These are phyloP conservation scores for Caenorhabditis sp. DNA, from an alignment of 2,888 invertebrate species.

Conservation along the genomic window DNA sequence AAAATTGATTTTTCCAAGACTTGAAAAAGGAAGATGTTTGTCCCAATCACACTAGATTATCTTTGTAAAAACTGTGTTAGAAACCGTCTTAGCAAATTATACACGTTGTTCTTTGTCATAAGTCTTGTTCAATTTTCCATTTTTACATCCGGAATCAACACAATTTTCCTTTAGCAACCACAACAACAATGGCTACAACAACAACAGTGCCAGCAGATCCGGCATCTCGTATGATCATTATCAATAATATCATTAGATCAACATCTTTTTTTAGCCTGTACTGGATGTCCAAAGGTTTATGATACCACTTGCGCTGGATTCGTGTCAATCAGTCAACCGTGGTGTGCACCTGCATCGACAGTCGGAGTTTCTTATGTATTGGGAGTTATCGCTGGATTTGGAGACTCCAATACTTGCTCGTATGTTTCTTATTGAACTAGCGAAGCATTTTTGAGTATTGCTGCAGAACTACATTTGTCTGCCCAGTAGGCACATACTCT, in stretches of 20 bases:
- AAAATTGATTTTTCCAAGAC: no score
- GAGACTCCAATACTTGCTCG: constrained; percentile 34
- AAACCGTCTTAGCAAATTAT: no score
- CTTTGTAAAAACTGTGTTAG: no score
- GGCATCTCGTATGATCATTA: constrained; percentile 19
- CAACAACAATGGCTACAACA: constrained; percentile 10
- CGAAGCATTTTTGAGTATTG: no score
- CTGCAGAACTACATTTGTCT: constrained; percentile 1
- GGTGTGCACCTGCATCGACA: constrained; percentile 13
- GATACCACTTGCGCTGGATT: constrained; percentile 8
- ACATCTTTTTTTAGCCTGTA: constrained; percentile 4
- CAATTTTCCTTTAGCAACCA: not conserved
- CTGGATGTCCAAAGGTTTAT: constrained; percentile 30
- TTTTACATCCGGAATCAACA: no score
- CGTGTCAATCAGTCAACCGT: not conserved
- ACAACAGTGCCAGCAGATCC: constrained; percentile 13
- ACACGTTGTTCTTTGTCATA: no score
- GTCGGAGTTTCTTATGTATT: constrained; percentile 20
- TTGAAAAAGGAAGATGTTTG: no score
- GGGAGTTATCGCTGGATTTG: constrained; percentile 6
- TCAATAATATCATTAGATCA: not conserved
- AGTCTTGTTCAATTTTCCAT: no score
- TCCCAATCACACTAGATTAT: no score
- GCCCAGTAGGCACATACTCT: constrained; percentile 28
- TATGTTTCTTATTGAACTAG: no score